A percentile compares a stretch with the other conserved stretches of the same genome.
phyloP scores from a whole-genome alignment of 2,113 vertebrate genomes.

The Aix galericulata region DNA sequence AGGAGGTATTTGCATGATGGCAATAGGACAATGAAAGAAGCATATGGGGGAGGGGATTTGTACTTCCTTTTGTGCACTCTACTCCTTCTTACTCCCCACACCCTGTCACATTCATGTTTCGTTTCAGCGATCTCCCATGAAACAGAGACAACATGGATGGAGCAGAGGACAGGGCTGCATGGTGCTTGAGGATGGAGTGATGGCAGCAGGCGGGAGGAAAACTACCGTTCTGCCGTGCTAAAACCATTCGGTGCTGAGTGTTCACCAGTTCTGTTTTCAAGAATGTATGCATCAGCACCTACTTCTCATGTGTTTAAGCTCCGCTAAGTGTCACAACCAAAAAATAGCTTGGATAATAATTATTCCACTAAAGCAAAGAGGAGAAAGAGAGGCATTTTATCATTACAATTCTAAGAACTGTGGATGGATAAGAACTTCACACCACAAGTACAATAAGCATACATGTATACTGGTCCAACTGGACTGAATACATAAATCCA shows the following conservation, averaged over 20 bases:
- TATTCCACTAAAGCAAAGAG: neutral
- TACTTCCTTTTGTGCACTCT: neutral
- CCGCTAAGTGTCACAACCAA: neutral
- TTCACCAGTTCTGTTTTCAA: neutral
- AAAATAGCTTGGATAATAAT: neutral
- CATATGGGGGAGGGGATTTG: neutral
- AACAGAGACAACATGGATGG: neutral
- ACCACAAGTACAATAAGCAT: neutral
- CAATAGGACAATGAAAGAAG: neutral
- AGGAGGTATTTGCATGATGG: neutral
- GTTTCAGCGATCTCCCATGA: neutral
- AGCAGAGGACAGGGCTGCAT: neutral
- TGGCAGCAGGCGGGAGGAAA: neutral
- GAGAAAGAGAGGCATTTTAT: neutral
- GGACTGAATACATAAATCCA: neutral
- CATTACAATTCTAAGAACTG: neutral
- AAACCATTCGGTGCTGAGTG: neutral
- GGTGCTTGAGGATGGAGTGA: neutral
- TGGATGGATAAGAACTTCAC: neutral
- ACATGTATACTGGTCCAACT: neutral
- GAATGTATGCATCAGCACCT: neutral
- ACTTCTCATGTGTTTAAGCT: constrained; percentile 19
- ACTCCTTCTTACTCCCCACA: neutral
- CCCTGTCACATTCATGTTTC: neutral
- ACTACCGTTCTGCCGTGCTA: neutral